Evolutionary conservation across 1,140 invertebrate species (phyloP).

Genomic region (Diorhabda carinulata): DNA sequence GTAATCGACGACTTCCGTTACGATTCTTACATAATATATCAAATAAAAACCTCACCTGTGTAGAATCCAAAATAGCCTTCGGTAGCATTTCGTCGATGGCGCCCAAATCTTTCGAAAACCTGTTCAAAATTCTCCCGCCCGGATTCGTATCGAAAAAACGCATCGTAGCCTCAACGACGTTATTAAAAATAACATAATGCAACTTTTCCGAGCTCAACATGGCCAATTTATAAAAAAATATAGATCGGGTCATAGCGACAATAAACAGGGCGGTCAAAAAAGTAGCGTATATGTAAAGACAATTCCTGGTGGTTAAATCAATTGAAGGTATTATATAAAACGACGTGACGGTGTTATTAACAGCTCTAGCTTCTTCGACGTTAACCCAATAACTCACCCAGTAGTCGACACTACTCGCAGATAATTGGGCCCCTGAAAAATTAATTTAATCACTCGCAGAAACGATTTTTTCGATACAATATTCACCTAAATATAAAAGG

Average conservation of each 20-base stretch:
- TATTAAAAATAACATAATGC: constrained; percentile 63
- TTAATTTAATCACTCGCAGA: background rate
- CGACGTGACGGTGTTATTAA: background rate
- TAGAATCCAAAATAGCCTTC: constrained; percentile 59
- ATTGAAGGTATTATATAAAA: background rate
- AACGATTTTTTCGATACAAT: background rate
- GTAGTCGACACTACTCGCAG: constrained; percentile 69
- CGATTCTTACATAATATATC: too few relatives aligned
- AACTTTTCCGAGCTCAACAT: constrained; percentile 60
- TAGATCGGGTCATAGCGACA: constrained; percentile 50
- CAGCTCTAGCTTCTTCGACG: constrained; percentile 33
- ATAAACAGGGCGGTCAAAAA: constrained; percentile 28
- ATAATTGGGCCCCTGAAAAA: constrained; percentile 43
- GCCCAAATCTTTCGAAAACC: constrained; percentile 50
- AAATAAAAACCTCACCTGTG: constrained; percentile 50
- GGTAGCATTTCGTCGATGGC: constrained; percentile 64
- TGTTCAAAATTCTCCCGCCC: constrained; percentile 51
- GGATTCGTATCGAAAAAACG: constrained; percentile 80
- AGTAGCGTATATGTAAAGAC: constrained; percentile 38
- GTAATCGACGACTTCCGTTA: too few relatives aligned
- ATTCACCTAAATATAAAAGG: constrained; percentile 42
- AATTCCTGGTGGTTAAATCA: constrained; percentile 33
- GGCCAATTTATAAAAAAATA: constrained; percentile 60
- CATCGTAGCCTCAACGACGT: constrained; percentile 61
- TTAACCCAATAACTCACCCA: constrained; percentile 73